These are phyloP conservation scores for Lasioglossum calceatum DNA, from an alignment of 2,888 invertebrate species.

Conservation along the genomic window DNA sequence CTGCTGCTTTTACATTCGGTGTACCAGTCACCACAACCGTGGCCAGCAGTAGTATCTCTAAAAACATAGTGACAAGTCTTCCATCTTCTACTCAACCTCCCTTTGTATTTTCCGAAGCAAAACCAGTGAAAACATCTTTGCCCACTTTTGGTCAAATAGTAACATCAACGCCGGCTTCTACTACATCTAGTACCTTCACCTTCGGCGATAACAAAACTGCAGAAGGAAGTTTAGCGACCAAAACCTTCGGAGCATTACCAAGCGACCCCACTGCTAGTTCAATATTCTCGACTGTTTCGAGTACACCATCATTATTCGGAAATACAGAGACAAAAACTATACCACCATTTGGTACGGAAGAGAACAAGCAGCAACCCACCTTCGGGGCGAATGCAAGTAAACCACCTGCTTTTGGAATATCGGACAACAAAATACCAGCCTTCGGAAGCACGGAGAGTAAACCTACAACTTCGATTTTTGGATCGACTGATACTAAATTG, in stretches of 20 bases:
- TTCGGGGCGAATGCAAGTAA: conserved; percentile 70
- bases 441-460: conserved; percentile 72
- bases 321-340: conserved; percentile 54
- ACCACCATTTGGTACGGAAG: conserved; percentile 67
- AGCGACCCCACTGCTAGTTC: conserved; percentile 41
- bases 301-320: conserved; percentile 63
- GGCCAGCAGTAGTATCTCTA: conserved; percentile 36
- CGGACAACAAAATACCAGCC: conserved; percentile 67
- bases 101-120: conserved; percentile 64
- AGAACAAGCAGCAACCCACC: conserved; percentile 63
- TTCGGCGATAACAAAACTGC: conserved; percentile 62
- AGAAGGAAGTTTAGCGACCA: conserved; percentile 35
- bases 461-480: conserved; percentile 63
- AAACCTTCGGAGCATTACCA: conserved; percentile 45
- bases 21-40: conserved; percentile 39
- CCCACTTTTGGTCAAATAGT: conserved; percentile 59
- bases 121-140: conserved; percentile 51
- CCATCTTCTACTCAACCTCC: conserved; percentile 66
- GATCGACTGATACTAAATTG: conserved; percentile 52
- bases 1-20: conserved; percentile 69
- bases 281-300: conserved; percentile 59
- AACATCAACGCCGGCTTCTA: conserved; percentile 41
- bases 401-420: conserved; percentile 64
- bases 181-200: conserved; percentile 56
- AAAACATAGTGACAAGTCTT: conserved; percentile 62